Percentiles rank a stretch among this genome's conserved stretches.
These are phyloP conservation scores for Holothuria leucospilota DNA, from an alignment of 53 echinoderm and acorn worm genomes.

Conservation along the genomic window DNA sequence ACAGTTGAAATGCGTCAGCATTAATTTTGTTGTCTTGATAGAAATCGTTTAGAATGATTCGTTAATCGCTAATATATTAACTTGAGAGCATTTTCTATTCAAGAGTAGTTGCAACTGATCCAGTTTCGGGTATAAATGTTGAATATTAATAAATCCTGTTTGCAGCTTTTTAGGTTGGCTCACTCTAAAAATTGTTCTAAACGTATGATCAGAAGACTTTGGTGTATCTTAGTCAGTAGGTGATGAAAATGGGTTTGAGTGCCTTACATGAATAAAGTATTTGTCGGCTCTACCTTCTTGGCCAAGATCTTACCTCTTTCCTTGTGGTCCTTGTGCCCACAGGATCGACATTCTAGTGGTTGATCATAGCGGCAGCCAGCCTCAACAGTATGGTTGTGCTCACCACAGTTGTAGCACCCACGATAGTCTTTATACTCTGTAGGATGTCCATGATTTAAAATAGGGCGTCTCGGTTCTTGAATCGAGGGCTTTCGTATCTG, in stretches of 20 bases:
- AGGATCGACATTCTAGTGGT: not conserved
- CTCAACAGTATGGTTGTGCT: constrained; percentile 3
- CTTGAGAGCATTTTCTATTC: constrained; percentile 7
- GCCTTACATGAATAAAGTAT: too few species aligned
- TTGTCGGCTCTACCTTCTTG: not conserved
- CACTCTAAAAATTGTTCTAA: too few species aligned
- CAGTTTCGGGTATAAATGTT: constrained; percentile 5
- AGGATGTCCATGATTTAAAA: too few species aligned
- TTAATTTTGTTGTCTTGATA: too few species aligned
- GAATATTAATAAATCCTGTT: constrained; percentile 20
- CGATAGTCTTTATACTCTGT: not conserved
- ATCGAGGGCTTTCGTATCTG: too few species aligned
- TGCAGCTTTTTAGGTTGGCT: not conserved
- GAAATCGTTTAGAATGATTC: not conserved
- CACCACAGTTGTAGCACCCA: constrained; percentile 26
- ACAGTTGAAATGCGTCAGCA: not conserved
- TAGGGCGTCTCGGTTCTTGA: not conserved
- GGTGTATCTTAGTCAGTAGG: too few species aligned
- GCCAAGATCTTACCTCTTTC: not conserved
- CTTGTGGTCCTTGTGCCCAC: not conserved
- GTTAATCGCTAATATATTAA: not conserved
- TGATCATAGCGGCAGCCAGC: constrained; percentile 1
- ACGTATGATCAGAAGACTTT: too few species aligned
- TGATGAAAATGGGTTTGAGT: too few species aligned
- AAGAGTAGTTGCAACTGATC: not conserved